phyloP scores from a whole-genome alignment of 2,888 invertebrate genomes.

The Brachyptera putata region DNA sequence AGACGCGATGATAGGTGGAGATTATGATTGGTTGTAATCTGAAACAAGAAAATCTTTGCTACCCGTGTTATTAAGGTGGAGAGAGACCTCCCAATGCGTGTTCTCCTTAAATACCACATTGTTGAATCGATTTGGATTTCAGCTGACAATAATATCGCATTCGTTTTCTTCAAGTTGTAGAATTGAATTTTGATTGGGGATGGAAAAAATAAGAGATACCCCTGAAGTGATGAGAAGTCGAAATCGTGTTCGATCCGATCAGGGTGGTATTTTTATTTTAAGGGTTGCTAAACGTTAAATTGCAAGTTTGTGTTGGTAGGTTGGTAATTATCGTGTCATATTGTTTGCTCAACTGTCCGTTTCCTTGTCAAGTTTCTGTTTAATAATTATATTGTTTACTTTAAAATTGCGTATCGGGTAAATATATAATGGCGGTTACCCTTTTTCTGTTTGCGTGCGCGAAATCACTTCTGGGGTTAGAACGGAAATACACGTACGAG shows the following conservation, averaged over 20 bases:
- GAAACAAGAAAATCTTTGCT: neutral
- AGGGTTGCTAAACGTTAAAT: neutral
- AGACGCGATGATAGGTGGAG: constrained; percentile 11
- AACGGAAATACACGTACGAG: too few relatives aligned
- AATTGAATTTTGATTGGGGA: neutral
- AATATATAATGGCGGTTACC: neutral
- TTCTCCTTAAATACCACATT: neutral
- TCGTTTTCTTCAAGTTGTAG: constrained; percentile 1
- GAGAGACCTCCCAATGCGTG: constrained; percentile 21
- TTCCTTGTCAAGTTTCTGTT: constrained; percentile 1
- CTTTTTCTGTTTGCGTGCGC: neutral
- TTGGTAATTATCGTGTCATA: constrained; percentile 10
- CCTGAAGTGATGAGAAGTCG: neutral
- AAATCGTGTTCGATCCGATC: constrained; percentile 13
- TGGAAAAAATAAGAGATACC: neutral
- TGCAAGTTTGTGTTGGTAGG: neutral
- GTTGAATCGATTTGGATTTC: constrained; percentile 17
- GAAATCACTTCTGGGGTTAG: neutral
- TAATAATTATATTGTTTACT: neutral
- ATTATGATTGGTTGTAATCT: constrained; percentile 5
- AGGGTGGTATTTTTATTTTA: constrained; percentile 13
- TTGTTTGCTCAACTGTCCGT: constrained; percentile 17
- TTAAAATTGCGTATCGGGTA: neutral
- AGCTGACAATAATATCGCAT: neutral
- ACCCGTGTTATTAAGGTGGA: constrained; percentile 15